phyloP scores from a whole-genome alignment of 2,113 vertebrate genomes.

The Eubucco bourcierii region DNA sequence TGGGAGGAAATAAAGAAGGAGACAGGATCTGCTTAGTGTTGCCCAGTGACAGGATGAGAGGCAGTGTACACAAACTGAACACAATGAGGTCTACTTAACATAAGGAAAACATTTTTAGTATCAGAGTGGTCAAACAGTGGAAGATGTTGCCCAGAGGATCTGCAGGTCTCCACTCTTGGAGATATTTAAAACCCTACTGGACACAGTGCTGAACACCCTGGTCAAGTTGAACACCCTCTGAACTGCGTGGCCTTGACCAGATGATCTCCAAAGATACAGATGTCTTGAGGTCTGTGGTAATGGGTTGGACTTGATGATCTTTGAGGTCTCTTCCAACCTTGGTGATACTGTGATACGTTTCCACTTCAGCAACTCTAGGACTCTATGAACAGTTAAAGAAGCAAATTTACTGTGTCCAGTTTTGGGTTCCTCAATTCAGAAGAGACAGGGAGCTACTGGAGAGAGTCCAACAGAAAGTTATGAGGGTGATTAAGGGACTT shows the following conservation, averaged over 20 bases:
- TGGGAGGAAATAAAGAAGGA: not conserved
- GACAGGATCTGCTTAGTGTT: no score
- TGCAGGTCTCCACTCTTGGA: not conserved
- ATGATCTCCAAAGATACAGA: not conserved
- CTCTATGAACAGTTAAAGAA: not conserved
- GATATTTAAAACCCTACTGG: no score
- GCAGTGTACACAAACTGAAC: not conserved
- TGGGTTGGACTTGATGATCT: no score
- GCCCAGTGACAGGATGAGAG: not conserved
- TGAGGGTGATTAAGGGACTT: no score
- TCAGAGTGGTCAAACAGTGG: not conserved
- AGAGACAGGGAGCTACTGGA: no score
- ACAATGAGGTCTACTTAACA: not conserved
- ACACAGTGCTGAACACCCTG: not conserved
- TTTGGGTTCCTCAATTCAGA: no score
- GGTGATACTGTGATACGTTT: no score
- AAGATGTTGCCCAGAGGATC: not conserved
- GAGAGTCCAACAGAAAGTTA: no score
- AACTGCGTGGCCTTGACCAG: not conserved
- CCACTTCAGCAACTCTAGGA: not conserved
- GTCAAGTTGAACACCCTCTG: not conserved
- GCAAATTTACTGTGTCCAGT: no score
- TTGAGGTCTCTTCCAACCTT: no score
- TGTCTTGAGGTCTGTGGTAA: no score
- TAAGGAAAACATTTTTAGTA: not conserved